phyloP scores from a whole-genome alignment of 1,140 invertebrate genomes.

The Capitella teleta region DNA sequence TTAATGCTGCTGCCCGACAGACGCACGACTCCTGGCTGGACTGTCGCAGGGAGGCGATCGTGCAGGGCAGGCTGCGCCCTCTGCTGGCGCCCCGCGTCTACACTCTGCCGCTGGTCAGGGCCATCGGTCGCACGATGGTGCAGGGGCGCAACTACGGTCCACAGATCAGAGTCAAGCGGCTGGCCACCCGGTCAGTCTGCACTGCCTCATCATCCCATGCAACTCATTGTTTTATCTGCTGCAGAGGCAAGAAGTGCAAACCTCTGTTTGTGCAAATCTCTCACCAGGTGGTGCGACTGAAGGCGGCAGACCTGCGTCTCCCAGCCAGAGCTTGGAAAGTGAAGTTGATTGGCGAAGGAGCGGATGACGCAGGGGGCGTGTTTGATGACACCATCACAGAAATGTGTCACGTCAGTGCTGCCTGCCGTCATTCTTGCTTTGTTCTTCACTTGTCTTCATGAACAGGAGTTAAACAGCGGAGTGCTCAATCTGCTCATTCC shows the following conservation, averaged over 20 bases:
- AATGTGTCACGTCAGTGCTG: conserved; percentile 47
- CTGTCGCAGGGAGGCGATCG: conserved; percentile 2
- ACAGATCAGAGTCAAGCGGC: conserved; percentile 53
- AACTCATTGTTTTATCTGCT: not conserved
- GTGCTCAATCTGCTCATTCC: conserved; percentile 58
- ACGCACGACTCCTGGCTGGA: not conserved
- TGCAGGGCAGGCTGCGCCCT: conserved; percentile 46
- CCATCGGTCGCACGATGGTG: conserved; percentile 56
- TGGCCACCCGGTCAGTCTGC: conserved; percentile 43
- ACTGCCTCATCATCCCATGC: not conserved
- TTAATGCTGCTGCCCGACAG: not conserved
- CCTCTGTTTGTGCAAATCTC: conserved; percentile 56
- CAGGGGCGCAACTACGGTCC: conserved; percentile 58
- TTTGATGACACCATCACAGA: conserved; percentile 63
- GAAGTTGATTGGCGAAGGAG: conserved; percentile 54
- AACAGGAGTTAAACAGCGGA: conserved; percentile 78
- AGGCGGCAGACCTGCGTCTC: conserved; percentile 49
- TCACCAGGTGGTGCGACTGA: conserved; percentile 53
- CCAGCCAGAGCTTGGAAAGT: conserved; percentile 59
- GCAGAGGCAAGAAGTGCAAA: conserved; percentile 46
- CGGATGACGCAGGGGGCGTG: conserved; percentile 58
- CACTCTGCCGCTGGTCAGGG: conserved; percentile 54
- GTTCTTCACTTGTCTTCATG: not conserved
- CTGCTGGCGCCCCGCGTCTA: conserved; percentile 52
- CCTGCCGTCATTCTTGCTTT: not conserved